Base-by-base conservation (phyloP, 2,113 vertebrate genomes). In the Cranoglanis bouderius region DNA sequence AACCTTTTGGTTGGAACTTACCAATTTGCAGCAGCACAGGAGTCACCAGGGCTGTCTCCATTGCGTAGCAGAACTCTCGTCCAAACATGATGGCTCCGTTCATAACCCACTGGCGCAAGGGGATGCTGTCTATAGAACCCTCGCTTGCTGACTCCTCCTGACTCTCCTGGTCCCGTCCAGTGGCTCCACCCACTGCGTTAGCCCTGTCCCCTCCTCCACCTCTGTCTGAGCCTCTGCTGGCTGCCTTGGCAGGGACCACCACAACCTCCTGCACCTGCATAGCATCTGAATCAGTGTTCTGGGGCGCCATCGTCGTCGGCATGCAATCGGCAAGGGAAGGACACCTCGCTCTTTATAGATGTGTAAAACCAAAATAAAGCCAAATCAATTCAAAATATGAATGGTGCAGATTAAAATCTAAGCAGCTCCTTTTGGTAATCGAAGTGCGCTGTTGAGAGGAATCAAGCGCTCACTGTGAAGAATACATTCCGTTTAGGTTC, bases 61-160 rank as follows among this genome's bases (percentile, higher is more conserved):
- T 98, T 92, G 98, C 98, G 6, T 99, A 99, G 94, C 98, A 99
- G 93, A 99, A 99, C 91, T 99, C 98, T 80, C 98, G 94, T 89
- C 98, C 98, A n/a, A 99, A 99, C 98, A 99, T 99, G 74, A 99
- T 96, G 0, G 98, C 98, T 0, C 98, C 98, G 0, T 99, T 97
- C 98, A 99, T 99, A 91, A 99, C 95, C 98, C 98, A 99, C 85
- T 96, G 96, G 88, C 97, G 97, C 82, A 97, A 32, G 0, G 98
- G 95, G 91, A 99, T 97, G 80, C 97, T 96, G 90, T 98, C 97
- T 26, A 98, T 95, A 65, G 98, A 98, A 24, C 94, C 96, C 92
- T 98, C 97, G 7, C 98, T 99, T 55, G 93, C 93, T 1, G 95
- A 95, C 94, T 98, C 98, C 86, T 97, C 97, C 2, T 90, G 94